Base-by-base conservation (phyloP, 1,140 invertebrate species). In the Lasaia peninsularis region DNA sequence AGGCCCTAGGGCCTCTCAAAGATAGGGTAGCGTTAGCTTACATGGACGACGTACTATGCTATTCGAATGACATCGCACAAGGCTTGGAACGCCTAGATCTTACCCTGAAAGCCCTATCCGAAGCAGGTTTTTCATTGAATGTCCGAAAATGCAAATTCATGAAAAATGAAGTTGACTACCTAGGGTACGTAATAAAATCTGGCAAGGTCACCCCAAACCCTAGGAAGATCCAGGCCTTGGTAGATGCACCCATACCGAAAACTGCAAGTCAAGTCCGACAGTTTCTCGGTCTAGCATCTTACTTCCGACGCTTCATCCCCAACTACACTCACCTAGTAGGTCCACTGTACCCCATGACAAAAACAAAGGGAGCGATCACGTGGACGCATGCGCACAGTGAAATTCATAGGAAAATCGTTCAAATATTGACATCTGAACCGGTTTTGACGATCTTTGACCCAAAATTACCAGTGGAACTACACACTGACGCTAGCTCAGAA, bases 251-350 rank as follows among this genome's bases (percentile, higher is more conserved):
- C 4, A 20, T 49, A 11, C 59, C 63, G 14, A 62, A 54, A 20
- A 65, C 55, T 12, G 55, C 48, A 21, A 74, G 63, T 24, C 55
- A 71, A 33, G 40, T 75, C 1, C 52, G 69, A 33, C 35, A 73
- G 48, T 89, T 91, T 56, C 53, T 90, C 6, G 88, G 87, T 3
- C 80, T 89, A 61, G 63, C 75, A 8, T 68, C 68, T 6, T 89
- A 76, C 74, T 86, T 88, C 52, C 48, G 76, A 10, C 33, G 70
- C n/a, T 90, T 90, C 56, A 66, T 90, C 11, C 58, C 63, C 14
- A 71, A 89, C 63, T 91, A 89, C 62, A 67, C 89, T 0, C 44
- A 62, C 2, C 56, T 83, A 0, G 65, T 80, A 10, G 64, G 61
- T 7, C 86, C 83, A 6, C 33, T 65, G 12, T 65, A 60, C 34